Evolutionary conservation across 2,113 vertebrate species (phyloP).

Genomic region (Engraulis encrasicolus): DNA sequence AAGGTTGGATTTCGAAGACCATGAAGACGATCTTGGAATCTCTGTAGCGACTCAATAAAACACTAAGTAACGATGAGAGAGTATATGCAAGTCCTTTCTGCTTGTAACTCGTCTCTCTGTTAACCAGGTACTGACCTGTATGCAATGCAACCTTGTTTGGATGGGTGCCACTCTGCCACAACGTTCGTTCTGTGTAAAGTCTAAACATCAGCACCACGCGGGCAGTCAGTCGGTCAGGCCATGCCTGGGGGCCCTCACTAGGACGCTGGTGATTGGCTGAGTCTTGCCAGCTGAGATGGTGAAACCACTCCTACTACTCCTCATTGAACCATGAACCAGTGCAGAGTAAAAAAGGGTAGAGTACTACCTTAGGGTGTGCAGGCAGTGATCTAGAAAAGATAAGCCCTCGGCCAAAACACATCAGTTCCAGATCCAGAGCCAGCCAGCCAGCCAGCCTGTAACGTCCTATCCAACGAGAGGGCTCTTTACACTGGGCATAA

Average conservation of each 20-base stretch:
- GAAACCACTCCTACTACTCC: constrained; percentile 7
- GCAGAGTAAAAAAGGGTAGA: background rate
- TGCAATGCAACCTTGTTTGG: background rate
- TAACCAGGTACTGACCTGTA: no score
- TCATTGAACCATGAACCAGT: background rate
- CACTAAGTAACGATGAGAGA: background rate
- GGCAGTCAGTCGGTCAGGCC: background rate
- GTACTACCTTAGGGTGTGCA: background rate
- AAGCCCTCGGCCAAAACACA: constrained; percentile 19
- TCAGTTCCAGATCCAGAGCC: no score
- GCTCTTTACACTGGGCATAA: background rate
- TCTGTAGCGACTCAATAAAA: no score
- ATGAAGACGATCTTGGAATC: background rate
- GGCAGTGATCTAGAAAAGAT: constrained; percentile 40
- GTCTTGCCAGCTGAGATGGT: constrained; percentile 1
- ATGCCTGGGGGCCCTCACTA: background rate
- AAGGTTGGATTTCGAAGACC: background rate
- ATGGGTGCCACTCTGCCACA: background rate
- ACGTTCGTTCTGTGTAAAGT: background rate
- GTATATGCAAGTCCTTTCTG: background rate
- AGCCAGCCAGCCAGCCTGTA: background rate
- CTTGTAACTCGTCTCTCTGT: background rate
- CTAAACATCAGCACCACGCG: background rate
- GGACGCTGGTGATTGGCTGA: background rate
- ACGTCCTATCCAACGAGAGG: background rate